phyloP scores from a whole-genome alignment of 2,888 invertebrate genomes.

The Allophyes oxyacanthae region DNA sequence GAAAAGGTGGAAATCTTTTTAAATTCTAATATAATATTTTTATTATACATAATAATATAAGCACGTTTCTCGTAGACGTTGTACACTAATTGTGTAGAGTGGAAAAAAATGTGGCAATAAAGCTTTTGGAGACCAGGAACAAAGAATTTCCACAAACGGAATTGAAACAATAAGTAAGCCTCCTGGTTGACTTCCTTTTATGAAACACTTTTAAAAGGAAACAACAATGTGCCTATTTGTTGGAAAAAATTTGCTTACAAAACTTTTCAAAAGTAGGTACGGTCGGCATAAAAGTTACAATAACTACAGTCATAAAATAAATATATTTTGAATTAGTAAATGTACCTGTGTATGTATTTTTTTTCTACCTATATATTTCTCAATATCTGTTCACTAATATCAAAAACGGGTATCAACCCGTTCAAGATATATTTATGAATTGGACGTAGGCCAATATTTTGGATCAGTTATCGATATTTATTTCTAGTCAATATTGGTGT shows the following conservation, averaged over 20 bases:
- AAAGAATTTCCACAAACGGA: slow-evolving; percentile 24
- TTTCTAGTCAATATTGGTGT: slow-evolving; percentile 53
- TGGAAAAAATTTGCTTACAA: not conserved
- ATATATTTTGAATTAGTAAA: no score
- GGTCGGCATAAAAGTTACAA: not conserved
- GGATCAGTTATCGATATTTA: slow-evolving; percentile 57
- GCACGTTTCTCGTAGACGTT: slow-evolving; percentile 7
- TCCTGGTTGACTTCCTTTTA: slow-evolving; percentile 35
- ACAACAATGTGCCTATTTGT: slow-evolving; percentile 19
- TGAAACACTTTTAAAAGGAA: slow-evolving; percentile 17
- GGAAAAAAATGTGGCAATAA: slow-evolving; percentile 21
- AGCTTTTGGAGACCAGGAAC: slow-evolving; percentile 7
- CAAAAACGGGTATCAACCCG: no score
- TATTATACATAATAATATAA: slow-evolving; percentile 8
- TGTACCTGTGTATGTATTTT: slow-evolving; percentile 13
- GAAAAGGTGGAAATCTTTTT: slow-evolving; percentile 21
- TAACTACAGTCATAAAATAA: not conserved
- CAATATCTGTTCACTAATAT: slow-evolving; percentile 34
- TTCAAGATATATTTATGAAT: slow-evolving; percentile 60
- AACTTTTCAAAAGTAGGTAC: slow-evolving; percentile 7
- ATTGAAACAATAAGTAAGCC: slow-evolving; percentile 38
- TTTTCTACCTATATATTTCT: slow-evolving; percentile 28
- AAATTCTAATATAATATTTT: slow-evolving; percentile 15
- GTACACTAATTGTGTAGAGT: slow-evolving; percentile 15
- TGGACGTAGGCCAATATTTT: slow-evolving; percentile 62